Evolutionary conservation across 2,888 invertebrate genomes (phyloP).

Genomic region (Trachelus iudaicus): DNA sequence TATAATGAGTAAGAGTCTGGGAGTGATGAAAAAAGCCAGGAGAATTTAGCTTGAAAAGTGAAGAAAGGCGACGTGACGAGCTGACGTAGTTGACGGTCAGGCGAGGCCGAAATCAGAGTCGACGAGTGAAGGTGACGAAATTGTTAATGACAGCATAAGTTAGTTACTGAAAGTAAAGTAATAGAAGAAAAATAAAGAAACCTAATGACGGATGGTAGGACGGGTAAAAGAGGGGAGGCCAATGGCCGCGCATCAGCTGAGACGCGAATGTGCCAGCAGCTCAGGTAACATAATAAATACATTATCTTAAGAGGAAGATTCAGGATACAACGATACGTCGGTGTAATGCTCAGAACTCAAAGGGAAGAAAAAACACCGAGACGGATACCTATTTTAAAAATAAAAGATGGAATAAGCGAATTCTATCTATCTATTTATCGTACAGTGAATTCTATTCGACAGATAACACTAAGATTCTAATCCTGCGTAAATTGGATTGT

Average conservation of each 20-base stretch:
- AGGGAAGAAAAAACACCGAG: no score
- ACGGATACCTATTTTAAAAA: neutral
- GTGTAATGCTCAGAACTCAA: no score
- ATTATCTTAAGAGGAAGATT: neutral
- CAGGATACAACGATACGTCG: no score
- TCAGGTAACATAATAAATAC: neutral
- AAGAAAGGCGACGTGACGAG: neutral
- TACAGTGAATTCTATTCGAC: neutral
- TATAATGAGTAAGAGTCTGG: constrained; percentile 25
- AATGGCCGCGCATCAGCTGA: neutral
- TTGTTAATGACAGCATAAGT: constrained; percentile 18
- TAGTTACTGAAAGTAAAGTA: constrained; percentile 27
- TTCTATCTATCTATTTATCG: neutral
- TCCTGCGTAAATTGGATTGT: neutral
- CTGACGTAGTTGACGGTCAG: neutral
- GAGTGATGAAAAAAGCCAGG: neutral
- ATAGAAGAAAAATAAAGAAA: constrained; percentile 42
- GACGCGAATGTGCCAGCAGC: neutral
- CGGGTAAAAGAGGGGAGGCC: neutral
- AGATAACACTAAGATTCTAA: neutral
- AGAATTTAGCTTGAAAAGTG: neutral
- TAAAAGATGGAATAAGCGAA: neutral
- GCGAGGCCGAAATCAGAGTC: neutral
- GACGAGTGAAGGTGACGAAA: neutral
- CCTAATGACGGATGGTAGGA: constrained; percentile 3